Conservation (phyloP, 2,888 invertebrate species). For the Dasypolia templi region DNA sequence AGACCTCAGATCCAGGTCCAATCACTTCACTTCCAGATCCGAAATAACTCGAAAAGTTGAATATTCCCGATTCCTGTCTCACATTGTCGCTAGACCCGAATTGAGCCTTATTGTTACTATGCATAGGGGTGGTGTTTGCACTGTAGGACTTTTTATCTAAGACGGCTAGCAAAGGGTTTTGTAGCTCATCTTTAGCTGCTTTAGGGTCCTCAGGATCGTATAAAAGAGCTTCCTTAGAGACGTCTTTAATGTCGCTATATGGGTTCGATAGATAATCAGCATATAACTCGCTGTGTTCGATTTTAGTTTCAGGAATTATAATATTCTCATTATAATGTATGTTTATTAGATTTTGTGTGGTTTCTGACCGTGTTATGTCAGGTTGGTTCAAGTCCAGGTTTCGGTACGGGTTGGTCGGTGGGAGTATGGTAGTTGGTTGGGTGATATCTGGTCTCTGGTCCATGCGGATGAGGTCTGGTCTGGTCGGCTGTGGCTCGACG, state of each 20-base stretch:
- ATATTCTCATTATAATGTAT: conserved; percentile 61
- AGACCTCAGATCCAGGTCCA: conserved; percentile 92
- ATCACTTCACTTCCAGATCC: conserved; percentile 81
- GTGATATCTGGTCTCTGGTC: conserved; percentile 47
- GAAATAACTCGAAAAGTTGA: conserved; percentile 92
- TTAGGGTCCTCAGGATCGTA: conserved; percentile 78
- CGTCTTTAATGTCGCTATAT: conserved; percentile 84
- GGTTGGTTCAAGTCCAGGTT: conserved; percentile 31
- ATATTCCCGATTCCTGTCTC: conserved; percentile 85
- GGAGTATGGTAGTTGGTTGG: conserved; percentile 32
- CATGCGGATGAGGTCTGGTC: conserved; percentile 51
- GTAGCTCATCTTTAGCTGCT: conserved; percentile 55
- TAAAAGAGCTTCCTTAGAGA: conserved; percentile 77
- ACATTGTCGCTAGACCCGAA: conserved; percentile 87
- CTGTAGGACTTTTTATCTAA: conserved; percentile 82
- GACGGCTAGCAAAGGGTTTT: conserved; percentile 68
- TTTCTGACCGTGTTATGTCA: conserved; percentile 47
- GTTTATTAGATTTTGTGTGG: conserved; percentile 51
- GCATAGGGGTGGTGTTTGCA: conserved; percentile 85
- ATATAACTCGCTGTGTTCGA: conserved; percentile 81
- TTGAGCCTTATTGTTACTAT: conserved; percentile 80
- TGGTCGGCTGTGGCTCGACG: conserved; percentile 41
- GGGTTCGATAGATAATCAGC: conserved; percentile 91
- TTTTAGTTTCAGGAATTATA: conserved; percentile 61
- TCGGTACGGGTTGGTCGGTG: conserved; percentile 31